These are phyloP conservation scores for Heliconius ismenius DNA, from an alignment of 2,888 invertebrate species.

Conservation along the genomic window DNA sequence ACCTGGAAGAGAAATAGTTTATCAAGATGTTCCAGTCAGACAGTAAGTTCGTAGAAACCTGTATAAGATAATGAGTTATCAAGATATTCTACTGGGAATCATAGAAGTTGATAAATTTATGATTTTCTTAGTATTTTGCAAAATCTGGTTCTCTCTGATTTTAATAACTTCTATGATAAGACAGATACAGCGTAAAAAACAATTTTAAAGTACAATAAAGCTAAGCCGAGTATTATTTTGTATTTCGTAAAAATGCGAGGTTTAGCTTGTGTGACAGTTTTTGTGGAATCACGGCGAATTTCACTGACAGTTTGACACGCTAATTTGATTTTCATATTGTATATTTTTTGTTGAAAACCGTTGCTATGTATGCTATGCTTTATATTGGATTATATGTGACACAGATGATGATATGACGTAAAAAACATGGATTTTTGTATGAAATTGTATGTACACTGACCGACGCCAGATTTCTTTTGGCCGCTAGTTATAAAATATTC, in stretches of 20 bases:
- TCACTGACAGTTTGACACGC: slow-evolving; percentile 35
- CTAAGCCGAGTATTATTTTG: slow-evolving; percentile 5
- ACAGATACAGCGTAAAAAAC: no score
- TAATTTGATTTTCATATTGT: slow-evolving; percentile 31
- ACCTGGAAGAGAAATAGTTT: background rate
- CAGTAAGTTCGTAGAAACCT: background rate
- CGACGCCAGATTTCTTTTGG: no score
- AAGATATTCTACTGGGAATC: background rate
- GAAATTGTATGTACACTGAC: no score
- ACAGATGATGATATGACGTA: no score
- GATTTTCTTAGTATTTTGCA: background rate
- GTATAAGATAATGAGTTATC: background rate
- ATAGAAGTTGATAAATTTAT: background rate
- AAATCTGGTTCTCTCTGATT: background rate
- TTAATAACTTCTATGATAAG: no score
- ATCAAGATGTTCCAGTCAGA: background rate
- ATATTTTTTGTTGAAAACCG: background rate
- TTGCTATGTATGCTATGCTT: no score
- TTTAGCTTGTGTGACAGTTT: slow-evolving; percentile 28
- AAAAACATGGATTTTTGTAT: no score
- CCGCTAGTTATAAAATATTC: no score
- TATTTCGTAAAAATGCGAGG: slow-evolving; percentile 27
- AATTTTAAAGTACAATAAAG: slow-evolving; percentile 6
- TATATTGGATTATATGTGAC: no score
- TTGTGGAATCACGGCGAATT: slow-evolving; percentile 28